Base-by-base conservation (phyloP, 1,140 invertebrate species). In the Monochamus saltuarius region DNA sequence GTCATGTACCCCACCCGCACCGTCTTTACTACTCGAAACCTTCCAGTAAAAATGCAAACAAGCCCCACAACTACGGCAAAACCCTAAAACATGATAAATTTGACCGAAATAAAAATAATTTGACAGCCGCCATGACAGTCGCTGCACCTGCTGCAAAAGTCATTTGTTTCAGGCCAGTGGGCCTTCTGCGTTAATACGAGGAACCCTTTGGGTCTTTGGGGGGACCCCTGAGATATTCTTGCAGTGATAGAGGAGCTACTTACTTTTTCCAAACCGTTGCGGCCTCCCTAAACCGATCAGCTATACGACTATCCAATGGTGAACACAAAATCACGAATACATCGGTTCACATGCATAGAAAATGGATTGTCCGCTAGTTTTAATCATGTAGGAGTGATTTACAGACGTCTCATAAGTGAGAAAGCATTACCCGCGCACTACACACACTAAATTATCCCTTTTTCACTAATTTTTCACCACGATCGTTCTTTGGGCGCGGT, bases 121-220 rank as follows among this genome's bases (percentile, higher is more conserved):
- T 69, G 66, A 68, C 65, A 66, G 61, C 66, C 70, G 70, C 70
- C 70, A 71, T 71, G 70, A 71, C 70, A 71, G 65, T 69, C 54
- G 36, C 51, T 69, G 61, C 66, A 71, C 69, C 69, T 71, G 69
- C 69, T 70, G 56, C 58, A 60, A 60, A 56, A 43, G n/a, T 56
- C 34, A 35, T 51, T 62, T 16, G 11, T 16, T 11, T 61, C 11
- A 36, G 4, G 34, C 45, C 11, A 43, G 17, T 22, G 22, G 36
- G 17, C 22, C 13, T n/a, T 22, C 22, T 13, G 19, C 39, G 10
- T 17, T 38, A 34, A 40, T 16, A 43, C 40, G 17, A 17, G 16
- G 17, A 53, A 56, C 57, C 35, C 54, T 52, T 53, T 58, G 38
- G 49, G 60, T 43, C 51, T 54, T 51, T 43, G 38, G 52, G 43